These are phyloP conservation scores for Euglossa dilemma DNA, from an alignment of 1,140 invertebrate species.

Conservation along the genomic window DNA sequence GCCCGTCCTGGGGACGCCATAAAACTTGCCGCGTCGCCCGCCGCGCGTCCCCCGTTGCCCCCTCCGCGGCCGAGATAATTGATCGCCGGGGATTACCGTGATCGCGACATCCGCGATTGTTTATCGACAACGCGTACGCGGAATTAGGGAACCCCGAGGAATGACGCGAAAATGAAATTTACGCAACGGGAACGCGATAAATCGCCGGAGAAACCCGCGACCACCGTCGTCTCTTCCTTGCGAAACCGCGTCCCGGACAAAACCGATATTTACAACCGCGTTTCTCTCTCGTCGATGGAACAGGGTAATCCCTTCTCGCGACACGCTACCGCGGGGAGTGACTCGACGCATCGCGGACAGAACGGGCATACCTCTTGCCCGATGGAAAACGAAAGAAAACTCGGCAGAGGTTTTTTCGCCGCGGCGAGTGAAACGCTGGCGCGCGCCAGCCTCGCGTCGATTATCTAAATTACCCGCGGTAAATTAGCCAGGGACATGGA, in stretches of 20 bases:
- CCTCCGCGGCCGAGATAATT: background rate
- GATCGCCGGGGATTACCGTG: background rate
- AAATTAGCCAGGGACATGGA: slow-evolving; percentile 14
- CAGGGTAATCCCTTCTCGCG: no score
- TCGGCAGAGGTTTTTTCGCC: background rate
- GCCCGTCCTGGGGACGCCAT: background rate
- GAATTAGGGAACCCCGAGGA: background rate
- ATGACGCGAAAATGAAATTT: no score
- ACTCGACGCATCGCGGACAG: background rate
- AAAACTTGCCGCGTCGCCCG: slow-evolving; percentile 18
- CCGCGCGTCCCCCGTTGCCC: background rate
- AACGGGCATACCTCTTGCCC: background rate
- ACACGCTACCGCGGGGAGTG: no score
- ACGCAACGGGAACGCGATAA: no score
- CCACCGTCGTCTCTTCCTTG: no score
- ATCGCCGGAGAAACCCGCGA: no score
- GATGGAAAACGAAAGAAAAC: background rate
- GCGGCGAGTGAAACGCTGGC: background rate
- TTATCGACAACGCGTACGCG: background rate
- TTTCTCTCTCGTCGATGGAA: no score
- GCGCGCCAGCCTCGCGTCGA: background rate
- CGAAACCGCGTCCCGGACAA: no score
- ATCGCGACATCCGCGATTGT: background rate
- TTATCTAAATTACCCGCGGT: slow-evolving; percentile 19
- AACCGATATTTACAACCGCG: no score